A percentile compares a stretch with the other conserved stretches of the same genome.
Conservation (phyloP, 1,140 invertebrate species). For the Melipona quadrifasciata region DNA sequence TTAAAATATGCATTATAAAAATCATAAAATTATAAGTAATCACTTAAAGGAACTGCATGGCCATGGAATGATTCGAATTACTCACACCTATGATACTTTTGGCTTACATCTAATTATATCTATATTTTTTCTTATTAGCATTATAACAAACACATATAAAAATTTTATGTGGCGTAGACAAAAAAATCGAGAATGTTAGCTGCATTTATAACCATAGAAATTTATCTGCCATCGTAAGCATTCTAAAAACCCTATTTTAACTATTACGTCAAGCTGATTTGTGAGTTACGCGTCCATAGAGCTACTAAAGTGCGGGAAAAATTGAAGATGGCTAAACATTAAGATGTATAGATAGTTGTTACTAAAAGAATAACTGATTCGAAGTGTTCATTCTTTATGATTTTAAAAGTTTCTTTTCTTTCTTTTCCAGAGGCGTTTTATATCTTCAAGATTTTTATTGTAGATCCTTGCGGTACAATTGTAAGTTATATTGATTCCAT, state of each 20-base stretch:
- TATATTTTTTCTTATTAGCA: background rate
- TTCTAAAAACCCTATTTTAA: background rate
- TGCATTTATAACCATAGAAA: background rate
- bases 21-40: background rate
- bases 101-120: background rate
- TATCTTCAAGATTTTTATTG: background rate
- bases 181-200: background rate
- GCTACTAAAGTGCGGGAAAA: background rate
- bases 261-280: background rate
- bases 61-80: conserved; percentile 20
- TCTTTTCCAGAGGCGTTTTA: background rate
- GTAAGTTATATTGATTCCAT: background rate
- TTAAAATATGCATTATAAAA: conserved; percentile 37
- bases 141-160: background rate
- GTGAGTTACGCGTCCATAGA: background rate
- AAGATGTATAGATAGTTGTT: background rate
- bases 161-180: background rate
- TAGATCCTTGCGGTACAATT: background rate
- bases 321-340: background rate
- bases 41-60: conserved; percentile 17
- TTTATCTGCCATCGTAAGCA: background rate
- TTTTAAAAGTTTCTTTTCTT: background rate
- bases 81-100: background rate
- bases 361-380: background rate
- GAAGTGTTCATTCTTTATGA: background rate